Conservation (phyloP, 2,797 vertebrate species). For the Rhadinocentrus ornatus region DNA sequence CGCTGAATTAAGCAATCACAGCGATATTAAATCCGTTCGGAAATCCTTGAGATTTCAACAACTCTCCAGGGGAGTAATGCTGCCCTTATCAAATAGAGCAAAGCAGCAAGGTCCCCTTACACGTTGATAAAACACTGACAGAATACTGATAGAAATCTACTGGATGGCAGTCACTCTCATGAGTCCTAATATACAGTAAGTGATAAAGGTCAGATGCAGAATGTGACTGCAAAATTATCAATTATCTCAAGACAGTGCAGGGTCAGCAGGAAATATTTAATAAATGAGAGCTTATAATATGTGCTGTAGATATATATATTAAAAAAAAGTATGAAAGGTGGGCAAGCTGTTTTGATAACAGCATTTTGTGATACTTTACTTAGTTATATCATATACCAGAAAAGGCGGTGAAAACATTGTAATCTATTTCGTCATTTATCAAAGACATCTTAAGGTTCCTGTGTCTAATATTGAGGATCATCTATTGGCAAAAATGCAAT, state of each 20-base stretch:
- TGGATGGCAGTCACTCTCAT: conserved; percentile 20
- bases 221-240: conserved; percentile 44
- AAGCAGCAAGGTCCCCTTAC: conserved; percentile 33
- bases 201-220: conserved; percentile 47
- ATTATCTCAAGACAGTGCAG: conserved; percentile 37
- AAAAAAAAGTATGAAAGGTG: conserved; percentile 16
- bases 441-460: too few species aligned
- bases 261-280: conserved; percentile 22
- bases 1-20: conserved; percentile 34
- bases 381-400: too few species aligned
- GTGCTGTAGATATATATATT: conserved; percentile 4
- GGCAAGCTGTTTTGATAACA: conserved; percentile 20
- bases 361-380: neutral
- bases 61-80: conserved; percentile 26
- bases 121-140: conserved; percentile 43
- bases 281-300: conserved; percentile 22
- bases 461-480: too few species aligned
- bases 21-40: conserved; percentile 31
- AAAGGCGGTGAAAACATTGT: too few species aligned
- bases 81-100: conserved; percentile 52
- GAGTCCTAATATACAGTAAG: conserved; percentile 30
- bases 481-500: too few species aligned
- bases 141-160: conserved; percentile 53
- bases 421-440: too few species aligned
- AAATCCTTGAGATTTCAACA: conserved; percentile 35